Evolutionary conservation across 2,797 vertebrate species (phyloP).

Genomic region (Anguilla pacifica): DNA sequence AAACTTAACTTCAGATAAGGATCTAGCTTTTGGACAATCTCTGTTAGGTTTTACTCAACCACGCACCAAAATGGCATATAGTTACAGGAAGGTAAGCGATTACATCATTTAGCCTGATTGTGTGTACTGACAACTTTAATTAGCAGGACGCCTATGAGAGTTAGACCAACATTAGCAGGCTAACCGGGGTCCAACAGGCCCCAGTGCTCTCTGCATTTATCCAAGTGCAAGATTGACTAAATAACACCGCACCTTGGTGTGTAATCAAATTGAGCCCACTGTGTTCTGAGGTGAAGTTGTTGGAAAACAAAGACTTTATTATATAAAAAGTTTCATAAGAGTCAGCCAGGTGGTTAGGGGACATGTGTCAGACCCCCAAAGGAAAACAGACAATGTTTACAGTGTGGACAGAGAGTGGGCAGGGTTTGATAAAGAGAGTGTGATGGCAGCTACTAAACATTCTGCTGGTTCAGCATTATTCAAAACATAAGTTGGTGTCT

Average conservation of each 20-base stretch:
- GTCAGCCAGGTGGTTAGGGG: no score
- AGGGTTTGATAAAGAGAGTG: no score
- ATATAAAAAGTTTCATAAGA: no score
- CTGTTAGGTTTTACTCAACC: background rate
- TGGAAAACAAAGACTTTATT: background rate
- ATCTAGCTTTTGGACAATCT: background rate
- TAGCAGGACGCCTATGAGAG: background rate
- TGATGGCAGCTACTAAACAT: no score
- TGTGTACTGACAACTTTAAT: no score
- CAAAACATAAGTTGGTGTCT: no score
- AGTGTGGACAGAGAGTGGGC: no score
- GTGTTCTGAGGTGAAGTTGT: background rate
- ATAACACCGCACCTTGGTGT: background rate
- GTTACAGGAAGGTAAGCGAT: background rate
- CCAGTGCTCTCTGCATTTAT: background rate
- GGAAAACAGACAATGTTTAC: background rate
- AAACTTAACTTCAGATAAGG: no score
- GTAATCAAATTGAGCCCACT: no score
- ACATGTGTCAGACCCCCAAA: no score
- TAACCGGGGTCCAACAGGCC: background rate
- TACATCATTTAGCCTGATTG: background rate
- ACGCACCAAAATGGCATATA: background rate
- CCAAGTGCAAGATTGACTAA: background rate
- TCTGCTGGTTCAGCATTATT: no score
- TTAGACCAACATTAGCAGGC: background rate